Conservation (phyloP, 64 coral and sea anemone species). For the Platygyra sinensis region DNA sequence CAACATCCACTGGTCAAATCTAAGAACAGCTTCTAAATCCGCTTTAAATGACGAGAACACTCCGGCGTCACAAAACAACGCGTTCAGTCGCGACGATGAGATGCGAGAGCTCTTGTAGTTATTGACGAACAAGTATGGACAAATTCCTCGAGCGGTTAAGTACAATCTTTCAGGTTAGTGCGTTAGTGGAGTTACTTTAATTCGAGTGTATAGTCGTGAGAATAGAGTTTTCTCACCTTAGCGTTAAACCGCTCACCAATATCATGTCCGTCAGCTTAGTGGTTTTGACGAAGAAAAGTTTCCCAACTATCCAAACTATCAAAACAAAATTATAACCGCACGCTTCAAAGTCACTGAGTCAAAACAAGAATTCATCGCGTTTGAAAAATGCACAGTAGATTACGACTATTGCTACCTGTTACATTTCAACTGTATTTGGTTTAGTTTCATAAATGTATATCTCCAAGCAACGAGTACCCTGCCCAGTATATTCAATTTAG, state of each 20-base stretch:
- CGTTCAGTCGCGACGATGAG: background rate
- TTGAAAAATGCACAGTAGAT: no score
- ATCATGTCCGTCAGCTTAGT: background rate
- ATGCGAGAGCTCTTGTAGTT: background rate
- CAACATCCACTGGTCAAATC: slow-evolving; percentile 27
- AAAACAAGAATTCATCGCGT: background rate
- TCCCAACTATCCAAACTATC: background rate
- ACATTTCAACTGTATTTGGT: no score
- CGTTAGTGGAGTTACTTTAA: background rate
- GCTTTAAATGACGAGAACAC: background rate
- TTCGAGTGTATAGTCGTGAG: background rate
- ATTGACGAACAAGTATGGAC: background rate
- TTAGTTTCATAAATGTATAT: no score
- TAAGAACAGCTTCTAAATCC: background rate
- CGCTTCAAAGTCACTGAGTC: background rate
- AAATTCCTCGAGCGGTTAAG: slow-evolving; percentile 3
- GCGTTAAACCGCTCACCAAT: background rate
- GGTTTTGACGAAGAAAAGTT: background rate
- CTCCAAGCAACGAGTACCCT: no score
- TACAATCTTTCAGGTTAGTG: slow-evolving; percentile 17
- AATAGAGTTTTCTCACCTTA: background rate
- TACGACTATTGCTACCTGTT: no score
- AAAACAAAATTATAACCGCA: background rate
- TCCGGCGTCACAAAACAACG: background rate
- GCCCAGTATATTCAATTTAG: no score